These are phyloP conservation scores for Dolichotis patagonum DNA, from an alignment of 2,113 vertebrate species.

Conservation along the genomic window DNA sequence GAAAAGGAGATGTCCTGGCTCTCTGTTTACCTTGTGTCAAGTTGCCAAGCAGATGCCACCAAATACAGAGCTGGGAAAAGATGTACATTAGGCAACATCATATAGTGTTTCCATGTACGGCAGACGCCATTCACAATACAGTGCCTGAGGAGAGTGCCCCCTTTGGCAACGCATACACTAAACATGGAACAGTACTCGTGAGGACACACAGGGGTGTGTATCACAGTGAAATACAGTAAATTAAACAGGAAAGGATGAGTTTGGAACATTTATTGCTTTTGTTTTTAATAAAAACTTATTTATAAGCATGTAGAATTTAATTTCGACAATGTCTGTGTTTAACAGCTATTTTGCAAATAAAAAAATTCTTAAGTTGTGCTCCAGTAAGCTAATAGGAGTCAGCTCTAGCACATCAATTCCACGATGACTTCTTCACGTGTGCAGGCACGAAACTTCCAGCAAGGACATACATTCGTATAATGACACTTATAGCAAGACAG, in stretches of 20 bases:
- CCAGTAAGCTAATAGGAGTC: background rate
- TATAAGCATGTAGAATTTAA: background rate
- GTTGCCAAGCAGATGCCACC: background rate
- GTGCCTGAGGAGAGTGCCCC: background rate
- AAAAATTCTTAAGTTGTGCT: background rate
- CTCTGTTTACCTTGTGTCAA: background rate
- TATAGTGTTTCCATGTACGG: background rate
- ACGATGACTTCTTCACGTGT: background rate
- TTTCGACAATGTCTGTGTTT: background rate
- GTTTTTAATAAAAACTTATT: background rate
- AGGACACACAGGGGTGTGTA: background rate
- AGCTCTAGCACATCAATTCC: background rate
- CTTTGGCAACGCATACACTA: background rate
- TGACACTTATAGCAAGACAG: background rate
- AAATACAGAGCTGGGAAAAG: background rate
- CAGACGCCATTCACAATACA: background rate
- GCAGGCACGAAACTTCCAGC: background rate
- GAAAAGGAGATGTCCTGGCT: background rate
- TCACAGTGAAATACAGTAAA: background rate
- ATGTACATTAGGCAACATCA: background rate
- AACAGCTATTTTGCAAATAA: conserved; percentile 8
- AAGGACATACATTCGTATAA: background rate
- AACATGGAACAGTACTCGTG: background rate
- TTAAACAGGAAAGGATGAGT: background rate
- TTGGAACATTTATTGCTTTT: background rate